A percentile compares a stretch with the other conserved stretches of the same genome.
Evolutionary conservation across 2,113 vertebrate genomes (phyloP).

Genomic region (Noturus placidus): DNA sequence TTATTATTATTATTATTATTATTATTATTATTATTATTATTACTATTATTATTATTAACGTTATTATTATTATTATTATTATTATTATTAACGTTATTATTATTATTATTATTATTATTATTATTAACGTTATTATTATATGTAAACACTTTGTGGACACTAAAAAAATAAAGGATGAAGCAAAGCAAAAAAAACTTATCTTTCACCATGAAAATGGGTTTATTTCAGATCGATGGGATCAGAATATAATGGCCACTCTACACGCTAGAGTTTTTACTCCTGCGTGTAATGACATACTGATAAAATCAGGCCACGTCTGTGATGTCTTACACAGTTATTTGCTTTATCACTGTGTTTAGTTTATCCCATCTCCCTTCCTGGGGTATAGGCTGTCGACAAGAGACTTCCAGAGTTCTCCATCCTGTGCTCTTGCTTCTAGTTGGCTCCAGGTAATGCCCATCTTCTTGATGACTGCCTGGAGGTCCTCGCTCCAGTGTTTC

Average conservation of each 20-base stretch:
- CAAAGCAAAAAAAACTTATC: background rate
- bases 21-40: too few species aligned
- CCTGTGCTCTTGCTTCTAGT: background rate
- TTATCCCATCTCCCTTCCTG: background rate
- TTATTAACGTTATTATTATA: background rate
- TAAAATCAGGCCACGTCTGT: background rate
- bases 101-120: too few species aligned
- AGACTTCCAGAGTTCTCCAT: background rate
- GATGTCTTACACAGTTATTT: background rate
- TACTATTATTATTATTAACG: too few species aligned
- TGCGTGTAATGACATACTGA: background rate
- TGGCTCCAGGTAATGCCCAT: background rate
- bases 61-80: too few species aligned
- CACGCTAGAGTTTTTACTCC: background rate
- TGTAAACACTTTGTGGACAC: background rate
- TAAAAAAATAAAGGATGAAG: background rate
- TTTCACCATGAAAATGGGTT: background rate
- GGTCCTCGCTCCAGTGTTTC: background rate
- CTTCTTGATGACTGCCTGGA: conserved; percentile 13
- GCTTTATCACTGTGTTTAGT: background rate
- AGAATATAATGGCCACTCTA: too few species aligned
- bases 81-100: too few species aligned
- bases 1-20: too few species aligned
- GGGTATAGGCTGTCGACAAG: background rate
- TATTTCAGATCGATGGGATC: too few species aligned